These are phyloP conservation scores for Zaprionus nigranus DNA, from an alignment of 1,140 invertebrate genomes.

Conservation along the genomic window DNA sequence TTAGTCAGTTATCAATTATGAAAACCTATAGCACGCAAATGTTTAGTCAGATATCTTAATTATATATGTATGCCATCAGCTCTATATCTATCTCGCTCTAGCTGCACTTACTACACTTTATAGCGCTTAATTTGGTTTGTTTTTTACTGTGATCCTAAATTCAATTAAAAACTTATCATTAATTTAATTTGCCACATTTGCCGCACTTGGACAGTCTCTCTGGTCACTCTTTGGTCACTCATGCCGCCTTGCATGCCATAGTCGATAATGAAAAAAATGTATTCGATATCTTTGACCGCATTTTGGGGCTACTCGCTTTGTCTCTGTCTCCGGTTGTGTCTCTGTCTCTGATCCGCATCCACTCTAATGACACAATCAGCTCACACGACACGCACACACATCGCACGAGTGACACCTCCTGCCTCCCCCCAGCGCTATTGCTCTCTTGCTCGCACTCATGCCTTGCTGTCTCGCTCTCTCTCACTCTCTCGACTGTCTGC, in stretches of 20 bases:
- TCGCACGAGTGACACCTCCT: constrained; percentile 15
- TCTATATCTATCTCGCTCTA: not conserved
- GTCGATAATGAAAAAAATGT: constrained; percentile 21
- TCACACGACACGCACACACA: constrained; percentile 65
- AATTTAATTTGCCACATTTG: constrained; percentile 10
- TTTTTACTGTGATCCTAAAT: not conserved
- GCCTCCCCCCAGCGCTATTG: not conserved
- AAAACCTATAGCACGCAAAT: not conserved
- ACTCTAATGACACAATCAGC: constrained; percentile 77
- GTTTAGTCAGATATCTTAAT: not conserved
- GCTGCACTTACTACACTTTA: not conserved
- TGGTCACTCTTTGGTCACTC: not conserved
- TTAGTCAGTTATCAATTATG: not conserved
- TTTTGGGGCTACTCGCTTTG: constrained; percentile 18
- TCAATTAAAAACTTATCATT: constrained; percentile 13
- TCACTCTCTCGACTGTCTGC: not conserved
- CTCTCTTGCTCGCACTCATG: constrained; percentile 4
- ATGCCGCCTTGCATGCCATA: constrained; percentile 6
- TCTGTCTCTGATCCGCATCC: constrained; percentile 66
- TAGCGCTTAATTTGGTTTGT: not conserved
- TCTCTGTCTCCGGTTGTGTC: constrained; percentile 50
- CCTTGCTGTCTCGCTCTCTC: constrained; percentile 10
- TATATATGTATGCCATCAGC: not conserved
- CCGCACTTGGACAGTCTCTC: constrained; percentile 4
- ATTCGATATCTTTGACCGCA: constrained; percentile 54